phyloP scores from a whole-genome alignment of 2,797 vertebrate genomes.

The Mormyrops attenuatus region DNA sequence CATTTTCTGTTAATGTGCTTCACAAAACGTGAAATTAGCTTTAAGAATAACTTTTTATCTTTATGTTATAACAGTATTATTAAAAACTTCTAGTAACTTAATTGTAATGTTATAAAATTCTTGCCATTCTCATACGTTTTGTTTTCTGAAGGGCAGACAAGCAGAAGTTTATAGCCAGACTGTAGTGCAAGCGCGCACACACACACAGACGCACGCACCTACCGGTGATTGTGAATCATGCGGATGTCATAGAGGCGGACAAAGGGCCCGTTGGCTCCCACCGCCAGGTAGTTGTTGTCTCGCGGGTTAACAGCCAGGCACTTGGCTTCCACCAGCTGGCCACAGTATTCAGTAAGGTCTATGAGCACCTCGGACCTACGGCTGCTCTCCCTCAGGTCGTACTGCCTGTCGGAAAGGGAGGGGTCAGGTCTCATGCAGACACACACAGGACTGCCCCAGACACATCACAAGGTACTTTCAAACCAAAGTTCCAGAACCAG shows the following conservation, averaged over 20 bases:
- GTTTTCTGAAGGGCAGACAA: too few species aligned
- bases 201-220: neutral
- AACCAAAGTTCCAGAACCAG: neutral
- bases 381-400: slow-evolving; percentile 92
- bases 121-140: too few species aligned
- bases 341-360: slow-evolving; percentile 93
- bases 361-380: slow-evolving; percentile 92
- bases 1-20: too few species aligned
- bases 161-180: neutral
- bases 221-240: slow-evolving; percentile 99
- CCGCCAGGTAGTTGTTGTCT: slow-evolving; percentile 93
- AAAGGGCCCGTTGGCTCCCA: slow-evolving; percentile 91
- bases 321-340: slow-evolving; percentile 95
- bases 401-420: slow-evolving; percentile 68
- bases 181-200: neutral
- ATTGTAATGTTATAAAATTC: too few species aligned
- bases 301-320: slow-evolving; percentile 93
- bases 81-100: too few species aligned
- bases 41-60: too few species aligned
- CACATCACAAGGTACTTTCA: neutral
- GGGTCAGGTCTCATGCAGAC: neutral
- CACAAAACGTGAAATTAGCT: too few species aligned
- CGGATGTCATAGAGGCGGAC: slow-evolving; percentile 96
- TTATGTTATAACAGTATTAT: too few species aligned
- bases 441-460: neutral